These are phyloP conservation scores for Peromyscus californicus DNA, from an alignment of 2,113 vertebrate genomes.

Conservation along the genomic window DNA sequence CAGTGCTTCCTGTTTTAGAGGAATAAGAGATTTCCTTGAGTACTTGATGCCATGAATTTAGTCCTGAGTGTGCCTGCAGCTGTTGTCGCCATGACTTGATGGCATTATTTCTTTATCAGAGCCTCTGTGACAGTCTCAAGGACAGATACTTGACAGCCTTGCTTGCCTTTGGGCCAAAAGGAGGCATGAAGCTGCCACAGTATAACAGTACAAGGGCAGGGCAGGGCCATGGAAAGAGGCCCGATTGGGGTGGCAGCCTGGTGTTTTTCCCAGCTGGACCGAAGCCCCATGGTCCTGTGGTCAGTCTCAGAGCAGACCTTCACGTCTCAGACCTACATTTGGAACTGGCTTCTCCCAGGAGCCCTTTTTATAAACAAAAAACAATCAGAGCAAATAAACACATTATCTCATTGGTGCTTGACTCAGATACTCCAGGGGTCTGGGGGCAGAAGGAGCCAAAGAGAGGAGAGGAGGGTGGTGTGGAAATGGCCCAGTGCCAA, in stretches of 20 bases:
- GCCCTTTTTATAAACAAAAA: slow-evolving; percentile 77
- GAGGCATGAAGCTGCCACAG: accelerated
- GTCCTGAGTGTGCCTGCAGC: neutral
- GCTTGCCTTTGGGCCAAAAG: neutral
- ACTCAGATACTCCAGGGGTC: slow-evolving; percentile 83
- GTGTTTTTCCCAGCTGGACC: slow-evolving; percentile 51
- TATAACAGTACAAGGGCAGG: too few species aligned
- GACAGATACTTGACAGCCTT: neutral
- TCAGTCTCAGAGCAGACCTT: slow-evolving; percentile 41
- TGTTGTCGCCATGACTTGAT: neutral
- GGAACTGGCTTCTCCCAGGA: slow-evolving; percentile 63
- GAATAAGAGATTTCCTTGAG: neutral
- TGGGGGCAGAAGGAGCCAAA: slow-evolving; percentile 58
- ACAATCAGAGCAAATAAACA: slow-evolving; percentile 79
- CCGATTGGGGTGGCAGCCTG: neutral
- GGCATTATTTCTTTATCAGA: neutral
- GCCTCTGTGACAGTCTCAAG: neutral
- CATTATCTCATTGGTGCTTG: slow-evolving; percentile 85
- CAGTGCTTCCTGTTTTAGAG: neutral
- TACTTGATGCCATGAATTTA: neutral
- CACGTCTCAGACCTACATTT: slow-evolving; percentile 51
- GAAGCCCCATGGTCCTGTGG: neutral
- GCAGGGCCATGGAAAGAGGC: neutral
- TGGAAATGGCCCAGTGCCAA: neutral
- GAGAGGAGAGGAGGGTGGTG: neutral